Conservation (phyloP, 2,797 vertebrate species). For the Apogon hyalosoma region DNA sequence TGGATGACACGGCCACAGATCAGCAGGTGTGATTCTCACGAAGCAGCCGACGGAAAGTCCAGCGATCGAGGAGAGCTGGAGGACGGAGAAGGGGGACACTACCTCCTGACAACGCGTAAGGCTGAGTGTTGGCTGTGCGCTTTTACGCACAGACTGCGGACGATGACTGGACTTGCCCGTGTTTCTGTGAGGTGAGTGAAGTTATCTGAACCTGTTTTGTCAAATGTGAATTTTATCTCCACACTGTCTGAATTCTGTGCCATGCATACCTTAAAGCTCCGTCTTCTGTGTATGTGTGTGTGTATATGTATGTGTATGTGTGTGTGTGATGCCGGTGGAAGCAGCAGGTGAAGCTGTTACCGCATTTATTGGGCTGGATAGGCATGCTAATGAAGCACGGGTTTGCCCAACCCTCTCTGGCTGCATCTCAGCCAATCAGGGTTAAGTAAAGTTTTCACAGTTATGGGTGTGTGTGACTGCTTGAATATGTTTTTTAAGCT, state of each 20-base stretch:
- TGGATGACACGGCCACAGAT: slow-evolving; percentile 67
- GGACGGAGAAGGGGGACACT: background rate
- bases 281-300: background rate
- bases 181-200: slow-evolving; percentile 33
- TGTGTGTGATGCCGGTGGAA: background rate
- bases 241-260: background rate
- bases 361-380: slow-evolving; percentile 61
- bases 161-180: background rate
- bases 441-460: slow-evolving; percentile 31
- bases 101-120: background rate
- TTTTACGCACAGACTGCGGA: slow-evolving; percentile 55
- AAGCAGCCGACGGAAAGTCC: background rate
- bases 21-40: slow-evolving; percentile 30
- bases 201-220: background rate
- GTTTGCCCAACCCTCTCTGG: slow-evolving; percentile 53
- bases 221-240: background rate
- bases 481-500: background rate
- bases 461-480: background rate
- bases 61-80: background rate
- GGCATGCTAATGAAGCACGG: slow-evolving; percentile 69
- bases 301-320: background rate
- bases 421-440: slow-evolving; percentile 71
- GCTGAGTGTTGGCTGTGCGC: slow-evolving; percentile 38
- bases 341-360: slow-evolving; percentile 53
- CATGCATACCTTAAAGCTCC: background rate